Base-by-base conservation (phyloP, 1,140 invertebrate genomes). In the Rhyzopertha dominica region DNA sequence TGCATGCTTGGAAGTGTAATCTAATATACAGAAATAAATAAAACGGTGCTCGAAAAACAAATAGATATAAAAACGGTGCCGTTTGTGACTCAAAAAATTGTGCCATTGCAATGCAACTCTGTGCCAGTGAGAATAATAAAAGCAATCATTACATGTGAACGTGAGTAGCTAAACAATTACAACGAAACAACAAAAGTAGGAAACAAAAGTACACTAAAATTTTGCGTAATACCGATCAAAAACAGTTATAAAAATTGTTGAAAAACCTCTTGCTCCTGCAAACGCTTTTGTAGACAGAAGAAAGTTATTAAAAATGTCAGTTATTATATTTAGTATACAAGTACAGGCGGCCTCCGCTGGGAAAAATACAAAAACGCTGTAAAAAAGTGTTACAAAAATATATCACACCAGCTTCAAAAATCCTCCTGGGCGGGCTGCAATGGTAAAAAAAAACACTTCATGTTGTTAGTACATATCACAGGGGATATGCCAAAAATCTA, bases 131-230 rank as follows among this genome's bases (percentile, higher is more conserved):
- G 70, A 75, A 72, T 69, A 70, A 75, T n/a, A 64, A 58, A 73
- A 71, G 58, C 72, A 76, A 77, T 77, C 76, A 78, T 75, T 77
- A 78, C 76, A 78, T 77, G 76, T 78, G 75, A 76, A 74, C 72
- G 74, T 78, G 76, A 77, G 75, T 76, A 76, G 70, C 71, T 70
- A 67, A 63, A 66, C 59, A 65, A 59, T 65, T 59, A 67, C 59
- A 61, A 67, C 53, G 54, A 55, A 58, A 56, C n/a, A 62, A 59
- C 31, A 48, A 61, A 62, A 58, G 17, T 34, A 50, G 42, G 18
- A 41, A 31, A n/a, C n/a, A 34, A 43, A 37, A 50, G 37, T 22
- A 42, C n/a, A 43, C 19, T 14, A 18, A n/a, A 14, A 47, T 43
- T 29, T 46, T 54, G 53, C 31, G 38, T 53, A 51, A 51, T 42